phyloP scores from a whole-genome alignment of 2,888 invertebrate genomes.

The Xanthorhoe spadicearia region DNA sequence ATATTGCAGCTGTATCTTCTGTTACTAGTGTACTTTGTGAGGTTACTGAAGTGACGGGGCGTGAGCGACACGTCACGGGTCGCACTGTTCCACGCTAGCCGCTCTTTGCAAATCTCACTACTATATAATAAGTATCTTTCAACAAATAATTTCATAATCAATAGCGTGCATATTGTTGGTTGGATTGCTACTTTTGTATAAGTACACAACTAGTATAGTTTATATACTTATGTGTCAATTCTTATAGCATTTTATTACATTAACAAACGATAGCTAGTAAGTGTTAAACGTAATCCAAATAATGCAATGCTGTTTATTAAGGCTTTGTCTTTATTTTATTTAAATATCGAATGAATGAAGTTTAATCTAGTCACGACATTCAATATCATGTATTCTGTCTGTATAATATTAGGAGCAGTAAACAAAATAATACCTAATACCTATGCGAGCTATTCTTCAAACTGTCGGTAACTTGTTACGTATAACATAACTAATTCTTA shows the following conservation, averaged over 20 bases:
- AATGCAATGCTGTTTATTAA: slow-evolving; percentile 68
- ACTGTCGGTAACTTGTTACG: slow-evolving; percentile 25
- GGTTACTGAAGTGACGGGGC: slow-evolving; percentile 69
- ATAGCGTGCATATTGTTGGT: slow-evolving; percentile 82
- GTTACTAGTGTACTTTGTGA: slow-evolving; percentile 71
- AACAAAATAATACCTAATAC: slow-evolving; percentile 17
- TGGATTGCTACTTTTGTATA: slow-evolving; percentile 84
- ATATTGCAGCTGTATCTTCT: slow-evolving; percentile 70
- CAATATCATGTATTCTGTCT: slow-evolving; percentile 38
- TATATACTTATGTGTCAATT: slow-evolving; percentile 86
- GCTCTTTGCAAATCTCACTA: slow-evolving; percentile 63
- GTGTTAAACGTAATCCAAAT: slow-evolving; percentile 81
- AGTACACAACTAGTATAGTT: slow-evolving; percentile 85
- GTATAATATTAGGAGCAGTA: slow-evolving; percentile 20
- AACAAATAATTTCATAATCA: slow-evolving; percentile 81
- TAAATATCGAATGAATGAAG: slow-evolving; percentile 46
- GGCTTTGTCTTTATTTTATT: slow-evolving; percentile 66
- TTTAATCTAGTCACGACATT: slow-evolving; percentile 42
- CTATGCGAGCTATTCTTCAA: slow-evolving; percentile 24
- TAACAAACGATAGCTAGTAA: slow-evolving; percentile 83
- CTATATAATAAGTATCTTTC: slow-evolving; percentile 62
- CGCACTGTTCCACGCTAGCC: slow-evolving; percentile 27
- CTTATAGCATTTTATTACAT: slow-evolving; percentile 85
- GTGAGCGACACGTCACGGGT: slow-evolving; percentile 49
- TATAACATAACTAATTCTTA: background rate